Conservation (phyloP, 1,140 invertebrate genomes). For the Goniozus legneri region DNA sequence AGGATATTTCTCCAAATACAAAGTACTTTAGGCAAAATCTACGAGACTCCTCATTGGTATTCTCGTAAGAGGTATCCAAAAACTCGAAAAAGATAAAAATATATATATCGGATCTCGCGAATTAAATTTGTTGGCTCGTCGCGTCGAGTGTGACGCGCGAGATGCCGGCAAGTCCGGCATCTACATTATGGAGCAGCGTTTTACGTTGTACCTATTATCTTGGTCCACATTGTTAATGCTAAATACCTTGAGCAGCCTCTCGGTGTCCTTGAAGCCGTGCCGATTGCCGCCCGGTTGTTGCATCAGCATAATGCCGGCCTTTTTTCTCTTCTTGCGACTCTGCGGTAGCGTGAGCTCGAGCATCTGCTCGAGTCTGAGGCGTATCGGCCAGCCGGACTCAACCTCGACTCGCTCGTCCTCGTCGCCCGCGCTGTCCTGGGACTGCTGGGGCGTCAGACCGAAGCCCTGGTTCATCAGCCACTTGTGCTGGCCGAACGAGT, state of each 20-base stretch:
- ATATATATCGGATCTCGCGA: no score
- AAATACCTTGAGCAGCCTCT: constrained; percentile 49
- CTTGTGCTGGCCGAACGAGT: constrained; percentile 36
- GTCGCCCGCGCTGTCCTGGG: constrained; percentile 18
- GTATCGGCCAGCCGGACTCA: constrained; percentile 39
- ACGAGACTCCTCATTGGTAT: no score
- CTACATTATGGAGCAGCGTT: constrained; percentile 51
- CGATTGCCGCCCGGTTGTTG: constrained; percentile 30
- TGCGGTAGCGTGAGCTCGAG: constrained; percentile 41
- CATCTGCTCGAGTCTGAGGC: constrained; percentile 44
- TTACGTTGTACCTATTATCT: constrained; percentile 49
- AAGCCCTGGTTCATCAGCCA: constrained; percentile 17
- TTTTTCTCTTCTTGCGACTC: constrained; percentile 32
- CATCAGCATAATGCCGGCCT: constrained; percentile 28
- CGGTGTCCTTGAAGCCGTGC: constrained; percentile 46
- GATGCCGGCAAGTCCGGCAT: no score
- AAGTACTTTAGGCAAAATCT: no score
- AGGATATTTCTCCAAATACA: no score
- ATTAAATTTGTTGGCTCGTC: no score
- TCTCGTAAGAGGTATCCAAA: no score
- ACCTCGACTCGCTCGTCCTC: constrained; percentile 27
- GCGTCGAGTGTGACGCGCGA: no score
- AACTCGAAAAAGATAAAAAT: no score
- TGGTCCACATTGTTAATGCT: constrained; percentile 53
- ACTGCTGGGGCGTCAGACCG: constrained; percentile 10